Conservation (phyloP, 2,888 invertebrate genomes). For the Craniophora ligustri region DNA sequence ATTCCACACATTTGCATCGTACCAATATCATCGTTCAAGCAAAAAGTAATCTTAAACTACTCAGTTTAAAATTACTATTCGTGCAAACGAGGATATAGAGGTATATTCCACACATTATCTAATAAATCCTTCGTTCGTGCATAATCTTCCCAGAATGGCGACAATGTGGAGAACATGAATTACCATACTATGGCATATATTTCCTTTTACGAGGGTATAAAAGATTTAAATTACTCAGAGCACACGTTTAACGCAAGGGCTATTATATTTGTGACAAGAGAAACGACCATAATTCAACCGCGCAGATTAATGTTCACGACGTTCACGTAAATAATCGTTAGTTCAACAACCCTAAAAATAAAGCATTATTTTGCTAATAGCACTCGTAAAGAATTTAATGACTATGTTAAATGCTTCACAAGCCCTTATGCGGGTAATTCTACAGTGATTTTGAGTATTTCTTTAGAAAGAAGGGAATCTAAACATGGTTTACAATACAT, state of each 20-base stretch:
- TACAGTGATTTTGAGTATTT: no score
- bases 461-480: no score
- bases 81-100: neutral
- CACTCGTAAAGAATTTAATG: no score
- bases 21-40: no score
- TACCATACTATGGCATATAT: slow-evolving; percentile 38
- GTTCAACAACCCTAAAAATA: neutral
- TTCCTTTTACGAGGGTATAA: slow-evolving; percentile 39
- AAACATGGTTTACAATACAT: no score
- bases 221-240: slow-evolving; percentile 46
- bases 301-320: neutral
- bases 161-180: slow-evolving; percentile 42
- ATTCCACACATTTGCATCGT: no score
- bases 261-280: slow-evolving; percentile 34
- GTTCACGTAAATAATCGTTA: no score
- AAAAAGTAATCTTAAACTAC: neutral
- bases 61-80: neutral
- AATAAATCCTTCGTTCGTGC: slow-evolving; percentile 33
- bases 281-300: slow-evolving; percentile 16
- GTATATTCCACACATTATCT: neutral
- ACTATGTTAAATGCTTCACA: no score
- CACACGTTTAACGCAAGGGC: slow-evolving; percentile 30
- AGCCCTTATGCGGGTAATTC: no score
- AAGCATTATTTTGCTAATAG: neutral
- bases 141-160: slow-evolving; percentile 34